phyloP scores from a whole-genome alignment of 2,797 vertebrate species.

The Platyrinchus mystaceus region DNA sequence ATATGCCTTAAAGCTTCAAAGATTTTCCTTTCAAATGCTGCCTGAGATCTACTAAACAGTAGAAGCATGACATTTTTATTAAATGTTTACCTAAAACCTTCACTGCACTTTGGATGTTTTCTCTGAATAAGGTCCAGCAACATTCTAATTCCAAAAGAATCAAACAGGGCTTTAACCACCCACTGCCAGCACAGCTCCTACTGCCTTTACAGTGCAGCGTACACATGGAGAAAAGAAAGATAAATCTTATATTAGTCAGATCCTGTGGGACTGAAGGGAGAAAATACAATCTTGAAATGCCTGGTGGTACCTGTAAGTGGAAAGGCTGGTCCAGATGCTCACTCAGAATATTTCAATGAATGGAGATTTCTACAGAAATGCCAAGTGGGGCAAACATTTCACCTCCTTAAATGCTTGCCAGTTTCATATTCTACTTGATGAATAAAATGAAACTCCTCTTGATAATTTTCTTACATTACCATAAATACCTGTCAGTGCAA shows the following conservation, averaged over 20 bases:
- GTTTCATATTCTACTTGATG: background rate
- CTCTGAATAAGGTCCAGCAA: background rate
- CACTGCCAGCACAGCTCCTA: background rate
- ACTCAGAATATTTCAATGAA: background rate
- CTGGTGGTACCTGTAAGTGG: background rate
- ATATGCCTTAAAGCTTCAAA: background rate
- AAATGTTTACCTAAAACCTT: background rate
- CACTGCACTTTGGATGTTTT: background rate
- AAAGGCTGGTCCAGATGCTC: background rate
- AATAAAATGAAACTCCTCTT: background rate
- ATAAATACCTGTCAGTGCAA: background rate
- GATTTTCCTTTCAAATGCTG: background rate
- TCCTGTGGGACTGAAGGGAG: background rate
- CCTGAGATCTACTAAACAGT: background rate
- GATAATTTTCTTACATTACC: background rate
- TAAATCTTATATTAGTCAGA: background rate
- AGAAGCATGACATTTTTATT: background rate
- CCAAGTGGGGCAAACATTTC: background rate
- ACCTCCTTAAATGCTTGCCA: background rate
- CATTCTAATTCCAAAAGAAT: background rate
- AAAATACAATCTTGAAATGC: background rate
- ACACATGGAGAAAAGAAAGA: background rate
- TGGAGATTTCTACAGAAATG: background rate
- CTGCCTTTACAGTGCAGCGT: background rate
- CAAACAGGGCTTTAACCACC: background rate